Evolutionary conservation across 2,888 invertebrate genomes (phyloP).

Genomic region (Erebia aethiops): DNA sequence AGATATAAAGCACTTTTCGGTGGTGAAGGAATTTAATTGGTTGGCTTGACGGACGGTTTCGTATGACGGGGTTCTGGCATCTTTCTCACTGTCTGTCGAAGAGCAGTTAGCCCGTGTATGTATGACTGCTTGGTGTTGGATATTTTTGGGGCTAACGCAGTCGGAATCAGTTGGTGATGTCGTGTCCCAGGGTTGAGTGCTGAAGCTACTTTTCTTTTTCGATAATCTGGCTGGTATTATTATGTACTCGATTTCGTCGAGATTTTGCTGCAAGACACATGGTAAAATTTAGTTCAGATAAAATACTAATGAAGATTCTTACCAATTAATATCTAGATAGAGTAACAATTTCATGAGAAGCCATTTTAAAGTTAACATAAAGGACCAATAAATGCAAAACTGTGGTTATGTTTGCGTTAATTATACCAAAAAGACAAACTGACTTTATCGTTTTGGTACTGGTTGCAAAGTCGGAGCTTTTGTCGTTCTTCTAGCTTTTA

Average conservation of each 20-base stretch:
- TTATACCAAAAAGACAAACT: too few relatives aligned
- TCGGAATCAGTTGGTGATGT: constrained; percentile 69
- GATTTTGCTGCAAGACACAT: constrained; percentile 51
- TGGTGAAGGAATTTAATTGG: constrained; percentile 38
- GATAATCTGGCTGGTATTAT: constrained; percentile 66
- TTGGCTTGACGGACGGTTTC: constrained; percentile 59
- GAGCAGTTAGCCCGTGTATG: constrained; percentile 56
- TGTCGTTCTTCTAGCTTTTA: too few relatives aligned
- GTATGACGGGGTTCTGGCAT: constrained; percentile 61
- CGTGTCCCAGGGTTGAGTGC: constrained; percentile 62
- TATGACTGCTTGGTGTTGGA: constrained; percentile 59
- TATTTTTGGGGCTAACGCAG: constrained; percentile 57
- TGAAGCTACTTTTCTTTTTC: constrained; percentile 59
- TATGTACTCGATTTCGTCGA: constrained; percentile 70
- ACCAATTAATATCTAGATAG: neutral
- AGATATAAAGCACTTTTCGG: constrained; percentile 57
- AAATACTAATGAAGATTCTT: neutral
- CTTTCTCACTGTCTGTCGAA: constrained; percentile 64
- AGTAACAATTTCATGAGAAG: too few relatives aligned
- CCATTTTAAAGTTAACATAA: too few relatives aligned
- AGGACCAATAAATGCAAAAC: too few relatives aligned
- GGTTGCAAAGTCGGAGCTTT: too few relatives aligned
- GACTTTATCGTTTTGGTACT: too few relatives aligned
- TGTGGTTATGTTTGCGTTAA: too few relatives aligned
- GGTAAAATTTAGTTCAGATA: neutral